Conservation (phyloP, 2,797 vertebrate genomes). For the Acipenser ruthenus region DNA sequence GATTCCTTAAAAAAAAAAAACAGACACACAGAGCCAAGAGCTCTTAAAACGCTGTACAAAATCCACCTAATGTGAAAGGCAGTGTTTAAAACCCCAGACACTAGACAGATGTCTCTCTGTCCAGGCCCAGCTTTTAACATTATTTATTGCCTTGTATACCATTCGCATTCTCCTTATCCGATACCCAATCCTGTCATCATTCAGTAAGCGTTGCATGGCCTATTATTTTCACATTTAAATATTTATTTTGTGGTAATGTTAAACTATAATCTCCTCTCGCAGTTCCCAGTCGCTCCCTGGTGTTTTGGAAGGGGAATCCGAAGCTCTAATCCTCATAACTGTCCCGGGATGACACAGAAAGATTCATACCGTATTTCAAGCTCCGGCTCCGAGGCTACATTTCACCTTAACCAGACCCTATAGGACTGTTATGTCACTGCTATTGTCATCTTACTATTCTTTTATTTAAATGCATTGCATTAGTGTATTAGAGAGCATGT, state of each 20-base stretch:
- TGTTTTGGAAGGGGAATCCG: background rate
- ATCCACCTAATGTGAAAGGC: no score
- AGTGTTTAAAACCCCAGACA: no score
- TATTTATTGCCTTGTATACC: background rate
- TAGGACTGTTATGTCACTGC: background rate
- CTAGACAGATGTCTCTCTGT: no score
- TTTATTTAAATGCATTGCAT: no score
- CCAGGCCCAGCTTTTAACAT: no score
- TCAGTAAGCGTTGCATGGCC: background rate
- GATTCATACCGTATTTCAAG: background rate
- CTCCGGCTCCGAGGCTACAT: background rate
- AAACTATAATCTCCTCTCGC: background rate
- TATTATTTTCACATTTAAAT: constrained; percentile 1
- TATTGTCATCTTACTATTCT: background rate
- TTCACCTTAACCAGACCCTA: background rate
- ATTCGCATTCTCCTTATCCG: background rate
- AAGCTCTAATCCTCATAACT: background rate
- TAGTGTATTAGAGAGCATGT: no score
- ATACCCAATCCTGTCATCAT: background rate
- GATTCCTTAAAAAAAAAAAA: no score
- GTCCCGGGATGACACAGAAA: background rate
- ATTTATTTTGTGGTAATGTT: constrained; percentile 3
- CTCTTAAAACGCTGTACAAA: no score
- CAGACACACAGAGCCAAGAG: no score
- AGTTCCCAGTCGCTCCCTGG: background rate